A percentile compares a stretch with the other conserved stretches of the same genome.
phyloP scores from a whole-genome alignment of 2,888 invertebrate species.

The Theodoxus fluviatilis region DNA sequence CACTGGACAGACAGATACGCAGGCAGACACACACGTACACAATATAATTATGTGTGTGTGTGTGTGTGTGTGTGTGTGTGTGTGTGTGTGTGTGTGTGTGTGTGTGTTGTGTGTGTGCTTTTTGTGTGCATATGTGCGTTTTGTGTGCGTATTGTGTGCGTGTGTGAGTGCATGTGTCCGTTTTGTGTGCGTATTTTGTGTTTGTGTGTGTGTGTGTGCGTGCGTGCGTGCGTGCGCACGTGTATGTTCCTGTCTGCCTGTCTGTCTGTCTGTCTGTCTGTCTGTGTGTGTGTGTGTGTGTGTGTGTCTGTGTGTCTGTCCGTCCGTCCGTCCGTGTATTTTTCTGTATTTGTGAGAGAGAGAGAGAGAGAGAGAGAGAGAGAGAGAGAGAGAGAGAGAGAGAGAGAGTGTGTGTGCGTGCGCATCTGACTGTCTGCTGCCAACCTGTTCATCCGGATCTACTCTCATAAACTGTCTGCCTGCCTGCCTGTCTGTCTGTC shows the following conservation, averaged over 20 bases:
- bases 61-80: slow-evolving; percentile 20
- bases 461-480: too few relatives aligned
- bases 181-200: not conserved
- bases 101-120: slow-evolving; percentile 11
- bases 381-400: not conserved
- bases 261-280: slow-evolving; percentile 9
- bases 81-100: slow-evolving; percentile 20
- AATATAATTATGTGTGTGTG: not conserved
- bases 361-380: not conserved
- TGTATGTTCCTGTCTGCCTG: slow-evolving; percentile 11
- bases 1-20: too few relatives aligned
- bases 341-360: not conserved
- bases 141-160: not conserved
- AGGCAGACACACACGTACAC: too few relatives aligned
- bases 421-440: not conserved
- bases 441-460: too few relatives aligned
- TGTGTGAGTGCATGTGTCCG: not conserved
- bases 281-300: slow-evolving; percentile 20
- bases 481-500: too few relatives aligned
- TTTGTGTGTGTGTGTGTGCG: not conserved
- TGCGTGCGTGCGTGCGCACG: slow-evolving; percentile 8
- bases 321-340: not conserved
- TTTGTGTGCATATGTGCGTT: not conserved
- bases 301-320: slow-evolving; percentile 5
- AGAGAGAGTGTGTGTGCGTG: not conserved